phyloP scores from a whole-genome alignment of 2,888 invertebrate species.

The Syrphus vitripennis region DNA sequence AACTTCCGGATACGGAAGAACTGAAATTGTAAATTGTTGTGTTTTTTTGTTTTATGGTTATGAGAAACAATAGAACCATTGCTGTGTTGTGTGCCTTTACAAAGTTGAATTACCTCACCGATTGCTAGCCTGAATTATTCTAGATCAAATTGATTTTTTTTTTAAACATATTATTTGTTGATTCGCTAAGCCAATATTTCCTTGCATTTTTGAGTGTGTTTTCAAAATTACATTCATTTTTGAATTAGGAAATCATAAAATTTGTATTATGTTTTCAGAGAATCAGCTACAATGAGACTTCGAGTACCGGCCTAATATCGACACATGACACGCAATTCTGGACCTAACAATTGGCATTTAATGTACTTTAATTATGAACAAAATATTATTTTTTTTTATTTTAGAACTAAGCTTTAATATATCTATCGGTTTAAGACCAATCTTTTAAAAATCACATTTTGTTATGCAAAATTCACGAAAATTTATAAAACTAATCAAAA shows the following conservation, averaged over 20 bases:
- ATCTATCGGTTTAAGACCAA: constrained; percentile 16
- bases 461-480: constrained; percentile 26
- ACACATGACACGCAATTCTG: constrained; percentile 16
- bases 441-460: constrained; percentile 48
- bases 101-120: constrained; percentile 44
- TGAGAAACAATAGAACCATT: not conserved
- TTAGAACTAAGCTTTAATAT: not conserved
- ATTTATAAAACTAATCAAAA: not conserved
- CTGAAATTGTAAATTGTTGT: constrained; percentile 81
- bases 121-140: constrained; percentile 48
- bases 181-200: constrained; percentile 20
- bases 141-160: not conserved
- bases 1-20: constrained; percentile 86
- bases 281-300: constrained; percentile 24
- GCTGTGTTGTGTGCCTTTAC: constrained; percentile 44
- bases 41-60: constrained; percentile 17
- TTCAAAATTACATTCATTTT: not conserved
- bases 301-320: constrained; percentile 16
- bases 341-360: not conserved
- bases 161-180: not conserved
- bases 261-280: constrained; percentile 51
- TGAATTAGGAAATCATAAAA: not conserved
- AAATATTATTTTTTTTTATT: constrained; percentile 12
- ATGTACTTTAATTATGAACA: constrained; percentile 3
- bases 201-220: constrained; percentile 32